Base-by-base conservation (phyloP, 2,113 vertebrate species). In the Mellivora capensis region DNA sequence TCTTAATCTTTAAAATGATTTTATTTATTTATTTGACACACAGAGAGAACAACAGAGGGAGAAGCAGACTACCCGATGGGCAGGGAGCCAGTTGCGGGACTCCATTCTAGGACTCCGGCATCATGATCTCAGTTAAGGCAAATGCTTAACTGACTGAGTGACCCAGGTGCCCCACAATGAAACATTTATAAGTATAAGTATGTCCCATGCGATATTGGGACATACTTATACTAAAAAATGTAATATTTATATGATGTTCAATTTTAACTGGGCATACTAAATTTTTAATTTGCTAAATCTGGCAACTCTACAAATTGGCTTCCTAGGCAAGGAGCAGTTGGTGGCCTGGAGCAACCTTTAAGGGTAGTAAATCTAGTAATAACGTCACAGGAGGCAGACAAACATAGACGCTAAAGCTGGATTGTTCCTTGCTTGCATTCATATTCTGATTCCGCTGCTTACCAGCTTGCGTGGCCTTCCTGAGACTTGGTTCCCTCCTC, bases 281-380 rank as follows among this genome's bases (percentile, higher is more conserved):
- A 42, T 71, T 93, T 93, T 96, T 87, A 72, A 82, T 90, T 88
- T 95, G 39, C 80, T 94, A 80, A 85, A 67, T 94, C 31, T 96
- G 76, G 61, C 69, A 90, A 80, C 17, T 17, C 15, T 74, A 57
- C 5, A 25, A 80, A 11, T 17, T 12, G 2, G 23, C 6, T 85
- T 93, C 77, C 57, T 37, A 25, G 49, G 54, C 47, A 95, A 89
- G 79, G 86, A 64, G 39, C 61, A 88, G 62, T 34, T 96, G 71
- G 27, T 81, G 54, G n/a, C 37, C 64, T 74, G 47, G n/a, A 76
- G 18, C 14, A 76, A 83, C 5, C 25, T 69, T 92, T 62, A 72
- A 69, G 59, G 37, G 57, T 2, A 31, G 34, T 44, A 71, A 91
- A 14, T 49, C 47, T 8, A 88, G 57, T 62, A 79, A 21, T 47